Evolutionary conservation across 2,113 vertebrate species (phyloP).

Genomic region (Genyomyrus donnyi): DNA sequence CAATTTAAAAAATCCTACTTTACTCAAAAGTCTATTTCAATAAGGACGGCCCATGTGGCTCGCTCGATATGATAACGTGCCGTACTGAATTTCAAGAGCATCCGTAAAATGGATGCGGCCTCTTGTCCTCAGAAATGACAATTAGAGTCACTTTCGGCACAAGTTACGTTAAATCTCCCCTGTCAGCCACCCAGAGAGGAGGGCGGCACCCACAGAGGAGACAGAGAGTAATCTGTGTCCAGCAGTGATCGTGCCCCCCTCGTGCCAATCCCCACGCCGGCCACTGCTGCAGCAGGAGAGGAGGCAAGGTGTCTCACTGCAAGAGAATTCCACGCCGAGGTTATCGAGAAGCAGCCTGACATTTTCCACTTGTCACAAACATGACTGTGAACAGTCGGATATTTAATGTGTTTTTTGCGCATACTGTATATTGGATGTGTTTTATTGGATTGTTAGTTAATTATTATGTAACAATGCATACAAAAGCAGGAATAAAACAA

Average conservation of each 20-base stretch:
- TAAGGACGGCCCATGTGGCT: slow-evolving; percentile 47
- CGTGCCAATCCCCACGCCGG: slow-evolving; percentile 54
- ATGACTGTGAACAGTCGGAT: slow-evolving; percentile 1
- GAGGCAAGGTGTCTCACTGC: slow-evolving; percentile 7
- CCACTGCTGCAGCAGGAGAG: slow-evolving; percentile 42
- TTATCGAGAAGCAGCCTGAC: slow-evolving; percentile 41
- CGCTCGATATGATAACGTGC: slow-evolving; percentile 68
- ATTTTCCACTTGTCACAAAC: background rate
- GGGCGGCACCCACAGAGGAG: slow-evolving; percentile 40
- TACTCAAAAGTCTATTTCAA: slow-evolving; percentile 64
- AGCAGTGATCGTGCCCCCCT: slow-evolving; percentile 56
- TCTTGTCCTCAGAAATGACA: slow-evolving; percentile 70
- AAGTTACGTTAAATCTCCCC: slow-evolving; percentile 62
- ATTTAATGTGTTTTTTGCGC: background rate
- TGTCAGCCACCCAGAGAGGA: slow-evolving; percentile 55
- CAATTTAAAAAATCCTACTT: slow-evolving; percentile 65
- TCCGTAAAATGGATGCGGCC: slow-evolving; percentile 60
- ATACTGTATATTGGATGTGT: background rate
- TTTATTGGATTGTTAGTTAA: background rate
- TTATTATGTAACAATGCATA: background rate
- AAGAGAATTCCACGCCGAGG: slow-evolving; percentile 27
- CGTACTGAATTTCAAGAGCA: slow-evolving; percentile 62
- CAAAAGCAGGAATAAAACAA: background rate
- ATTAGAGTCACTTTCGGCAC: slow-evolving; percentile 71
- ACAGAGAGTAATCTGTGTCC: slow-evolving; percentile 65